Evolutionary conservation across 64 coral and sea anemone genomes (phyloP).

Genomic region (Astreopora myriophthalma): DNA sequence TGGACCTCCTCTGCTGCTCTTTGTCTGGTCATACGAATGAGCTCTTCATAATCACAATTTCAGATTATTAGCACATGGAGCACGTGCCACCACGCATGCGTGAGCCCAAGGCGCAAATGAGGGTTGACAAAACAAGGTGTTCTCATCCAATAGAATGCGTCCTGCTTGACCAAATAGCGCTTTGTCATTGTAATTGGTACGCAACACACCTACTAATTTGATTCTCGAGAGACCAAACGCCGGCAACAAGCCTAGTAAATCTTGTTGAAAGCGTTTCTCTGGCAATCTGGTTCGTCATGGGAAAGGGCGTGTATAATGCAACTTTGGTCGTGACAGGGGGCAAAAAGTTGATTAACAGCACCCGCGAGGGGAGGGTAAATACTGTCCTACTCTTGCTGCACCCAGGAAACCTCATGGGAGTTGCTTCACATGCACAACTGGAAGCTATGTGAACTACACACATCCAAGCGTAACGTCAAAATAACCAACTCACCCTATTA

Average conservation of each 20-base stretch:
- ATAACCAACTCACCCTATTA: too few relatives aligned
- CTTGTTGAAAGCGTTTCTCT: neutral
- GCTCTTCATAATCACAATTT: neutral
- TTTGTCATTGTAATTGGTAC: slow-evolving; percentile 14
- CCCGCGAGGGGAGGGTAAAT: neutral
- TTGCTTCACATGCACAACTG: neutral
- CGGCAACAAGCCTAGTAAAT: neutral
- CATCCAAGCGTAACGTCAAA: too few relatives aligned
- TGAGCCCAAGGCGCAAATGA: neutral
- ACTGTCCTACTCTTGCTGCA: neutral
- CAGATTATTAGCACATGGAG: slow-evolving; percentile 33
- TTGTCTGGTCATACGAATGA: neutral
- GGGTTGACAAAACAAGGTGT: slow-evolving; percentile 47
- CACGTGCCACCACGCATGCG: neutral
- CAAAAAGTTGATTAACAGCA: neutral
- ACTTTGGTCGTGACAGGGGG: neutral
- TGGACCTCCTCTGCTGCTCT: neutral
- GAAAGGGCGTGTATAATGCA: neutral
- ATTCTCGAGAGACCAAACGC: neutral
- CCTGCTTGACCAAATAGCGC: neutral
- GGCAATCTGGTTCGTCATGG: neutral
- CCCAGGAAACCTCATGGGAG: neutral
- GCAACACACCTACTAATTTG: neutral
- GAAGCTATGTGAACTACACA: neutral
- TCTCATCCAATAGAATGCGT: slow-evolving; percentile 7